Conservation (phyloP, 2,797 vertebrate species). For the Bovichtus diacanthus region DNA sequence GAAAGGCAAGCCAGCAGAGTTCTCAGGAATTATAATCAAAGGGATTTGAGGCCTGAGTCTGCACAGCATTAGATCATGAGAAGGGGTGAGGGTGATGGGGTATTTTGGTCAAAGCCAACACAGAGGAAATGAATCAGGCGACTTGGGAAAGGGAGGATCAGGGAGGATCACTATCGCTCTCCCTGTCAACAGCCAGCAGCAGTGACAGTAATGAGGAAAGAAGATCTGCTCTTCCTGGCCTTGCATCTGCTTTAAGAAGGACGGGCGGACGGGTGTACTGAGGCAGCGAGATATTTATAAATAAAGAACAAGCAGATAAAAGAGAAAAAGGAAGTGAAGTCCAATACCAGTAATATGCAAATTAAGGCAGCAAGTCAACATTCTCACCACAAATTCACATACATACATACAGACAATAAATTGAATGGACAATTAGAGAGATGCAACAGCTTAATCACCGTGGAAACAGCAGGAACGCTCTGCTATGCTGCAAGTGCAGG, state of each 20-base stretch:
- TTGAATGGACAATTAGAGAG: slow-evolving; percentile 44
- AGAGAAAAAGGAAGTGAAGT: not conserved
- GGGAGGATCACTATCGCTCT: slow-evolving; percentile 15
- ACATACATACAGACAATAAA: not conserved
- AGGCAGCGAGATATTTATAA: not conserved
- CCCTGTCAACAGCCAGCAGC: slow-evolving; percentile 22
- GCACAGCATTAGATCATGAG: slow-evolving; percentile 9
- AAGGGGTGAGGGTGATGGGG: not conserved
- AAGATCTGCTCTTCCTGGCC: slow-evolving; percentile 6
- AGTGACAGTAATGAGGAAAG: slow-evolving; percentile 35
- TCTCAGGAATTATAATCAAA: slow-evolving; percentile 45
- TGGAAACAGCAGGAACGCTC: slow-evolving; percentile 56
- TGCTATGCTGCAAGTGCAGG: slow-evolving; percentile 6
- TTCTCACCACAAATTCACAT: slow-evolving; percentile 18
- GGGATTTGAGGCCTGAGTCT: slow-evolving; percentile 35
- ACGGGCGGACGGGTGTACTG: not conserved
- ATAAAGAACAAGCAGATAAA: slow-evolving; percentile 14
- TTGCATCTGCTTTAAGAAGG: not conserved
- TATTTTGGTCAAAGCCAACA: slow-evolving; percentile 38
- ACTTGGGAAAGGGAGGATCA: slow-evolving; percentile 43
- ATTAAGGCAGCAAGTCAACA: slow-evolving; percentile 11
- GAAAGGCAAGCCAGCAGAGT: slow-evolving; percentile 37
- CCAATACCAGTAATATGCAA: slow-evolving; percentile 2
- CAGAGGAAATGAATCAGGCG: slow-evolving; percentile 28
- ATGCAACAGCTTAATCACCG: slow-evolving; percentile 57